Conservation (phyloP, 1,140 invertebrate genomes). For the Anastatus disparis region DNA sequence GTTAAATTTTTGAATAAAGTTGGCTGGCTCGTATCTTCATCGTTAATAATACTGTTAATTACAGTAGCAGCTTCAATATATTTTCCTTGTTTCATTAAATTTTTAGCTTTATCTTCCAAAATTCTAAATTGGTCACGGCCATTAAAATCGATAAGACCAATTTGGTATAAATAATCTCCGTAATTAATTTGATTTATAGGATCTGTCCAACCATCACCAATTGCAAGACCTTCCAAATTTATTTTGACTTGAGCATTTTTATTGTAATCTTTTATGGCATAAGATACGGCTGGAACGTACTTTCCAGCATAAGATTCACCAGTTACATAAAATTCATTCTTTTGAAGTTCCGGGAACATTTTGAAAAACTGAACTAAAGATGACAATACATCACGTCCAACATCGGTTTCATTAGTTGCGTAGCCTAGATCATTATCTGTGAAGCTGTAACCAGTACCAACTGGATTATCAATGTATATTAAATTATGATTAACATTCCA, state of each 20-base stretch:
- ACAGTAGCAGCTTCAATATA: slow-evolving; percentile 75
- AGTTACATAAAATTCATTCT: slow-evolving; percentile 80
- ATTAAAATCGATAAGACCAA: slow-evolving; percentile 80
- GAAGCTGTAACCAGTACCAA: slow-evolving; percentile 84
- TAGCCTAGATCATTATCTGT: slow-evolving; percentile 74
- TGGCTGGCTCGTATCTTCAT: slow-evolving; percentile 72
- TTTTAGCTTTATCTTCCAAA: slow-evolving; percentile 69
- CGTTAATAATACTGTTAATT: slow-evolving; percentile 79
- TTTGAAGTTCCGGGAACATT: slow-evolving; percentile 75
- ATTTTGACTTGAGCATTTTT: slow-evolving; percentile 71
- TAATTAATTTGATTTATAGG: slow-evolving; percentile 83
- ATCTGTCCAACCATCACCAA: slow-evolving; percentile 88
- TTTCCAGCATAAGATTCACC: slow-evolving; percentile 91
- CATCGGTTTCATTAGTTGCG: slow-evolving; percentile 73
- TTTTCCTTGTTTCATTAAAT: slow-evolving; percentile 72
- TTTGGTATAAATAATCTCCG: slow-evolving; percentile 83
- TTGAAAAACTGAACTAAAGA: slow-evolving; percentile 79
- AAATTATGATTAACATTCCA: slow-evolving; percentile 82
- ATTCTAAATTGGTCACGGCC: slow-evolving; percentile 71
- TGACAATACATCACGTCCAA: slow-evolving; percentile 75
- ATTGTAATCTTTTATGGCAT: slow-evolving; percentile 80
- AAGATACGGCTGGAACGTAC: slow-evolving; percentile 81
- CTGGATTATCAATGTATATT: slow-evolving; percentile 89
- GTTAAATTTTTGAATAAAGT: slow-evolving; percentile 83
- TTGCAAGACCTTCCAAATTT: slow-evolving; percentile 79